These are phyloP conservation scores for Ophioderma brevispina DNA, from an alignment of 35 echinoderm and acorn worm species.

Conservation along the genomic window DNA sequence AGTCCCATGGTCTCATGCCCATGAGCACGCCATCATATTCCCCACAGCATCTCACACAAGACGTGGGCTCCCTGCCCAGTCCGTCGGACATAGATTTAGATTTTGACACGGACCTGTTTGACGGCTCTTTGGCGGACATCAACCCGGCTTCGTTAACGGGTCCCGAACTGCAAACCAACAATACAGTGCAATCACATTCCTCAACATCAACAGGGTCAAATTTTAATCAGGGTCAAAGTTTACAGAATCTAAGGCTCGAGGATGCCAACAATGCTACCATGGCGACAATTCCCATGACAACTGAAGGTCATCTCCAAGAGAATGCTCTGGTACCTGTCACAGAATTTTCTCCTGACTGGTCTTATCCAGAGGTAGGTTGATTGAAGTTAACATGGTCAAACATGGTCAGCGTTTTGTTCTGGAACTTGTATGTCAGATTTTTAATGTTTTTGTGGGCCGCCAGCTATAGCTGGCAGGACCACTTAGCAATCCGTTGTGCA, in stretches of 20 bases:
- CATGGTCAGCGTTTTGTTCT: no score
- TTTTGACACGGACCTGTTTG: constrained; percentile 86
- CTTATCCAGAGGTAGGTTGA: constrained; percentile 99
- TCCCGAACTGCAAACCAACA: neutral
- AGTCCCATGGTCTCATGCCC: neutral
- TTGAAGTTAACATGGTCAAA: no score
- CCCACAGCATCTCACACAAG: neutral
- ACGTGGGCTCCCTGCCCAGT: constrained; percentile 36
- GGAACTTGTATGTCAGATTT: no score
- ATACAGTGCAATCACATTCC: neutral
- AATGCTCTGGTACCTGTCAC: constrained; percentile 49
- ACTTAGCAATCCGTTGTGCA: no score
- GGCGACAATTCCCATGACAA: neutral
- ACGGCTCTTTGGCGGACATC: constrained; percentile 58
- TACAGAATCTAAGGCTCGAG: neutral
- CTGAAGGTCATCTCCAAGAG: constrained; percentile 48
- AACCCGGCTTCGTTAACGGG: neutral
- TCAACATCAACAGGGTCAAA: neutral
- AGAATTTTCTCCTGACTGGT: constrained; percentile 97
- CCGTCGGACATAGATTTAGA: constrained; percentile 72
- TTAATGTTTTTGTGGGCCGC: no score
- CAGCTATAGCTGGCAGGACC: no score
- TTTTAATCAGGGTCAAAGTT: neutral
- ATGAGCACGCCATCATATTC: neutral
- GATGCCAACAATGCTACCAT: neutral